Conservation (phyloP, 1,140 invertebrate species). For the Platyura marginata region DNA sequence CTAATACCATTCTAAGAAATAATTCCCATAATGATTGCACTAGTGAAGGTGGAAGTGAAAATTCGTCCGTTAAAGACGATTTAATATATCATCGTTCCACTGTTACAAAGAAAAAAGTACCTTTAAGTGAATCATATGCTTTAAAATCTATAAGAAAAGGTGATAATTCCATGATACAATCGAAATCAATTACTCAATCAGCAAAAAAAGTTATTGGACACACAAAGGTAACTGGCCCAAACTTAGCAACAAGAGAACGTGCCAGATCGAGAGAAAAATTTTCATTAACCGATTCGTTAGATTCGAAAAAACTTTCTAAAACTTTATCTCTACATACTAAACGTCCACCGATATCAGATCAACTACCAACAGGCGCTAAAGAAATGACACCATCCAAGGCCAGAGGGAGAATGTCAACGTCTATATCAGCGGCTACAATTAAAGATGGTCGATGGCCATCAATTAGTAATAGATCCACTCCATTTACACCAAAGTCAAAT, state of each 20-base stretch:
- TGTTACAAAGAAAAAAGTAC: slow-evolving; percentile 19
- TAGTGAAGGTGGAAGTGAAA: slow-evolving; percentile 54
- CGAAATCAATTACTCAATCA: slow-evolving; percentile 13
- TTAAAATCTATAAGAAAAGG: slow-evolving; percentile 7
- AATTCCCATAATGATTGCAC: slow-evolving; percentile 30
- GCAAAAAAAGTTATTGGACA: slow-evolving; percentile 22
- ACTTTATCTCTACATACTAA: slow-evolving; percentile 28
- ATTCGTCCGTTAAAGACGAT: slow-evolving; percentile 40
- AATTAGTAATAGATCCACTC: slow-evolving; percentile 10
- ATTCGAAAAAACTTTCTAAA: slow-evolving; percentile 19
- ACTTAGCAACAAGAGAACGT: slow-evolving; percentile 26
- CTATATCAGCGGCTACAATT: slow-evolving; percentile 33
- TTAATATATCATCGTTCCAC: slow-evolving; percentile 12
- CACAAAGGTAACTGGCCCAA: slow-evolving; percentile 14
- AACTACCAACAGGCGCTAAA: slow-evolving; percentile 18
- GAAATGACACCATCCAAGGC: slow-evolving; percentile 33
- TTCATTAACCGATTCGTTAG: slow-evolving; percentile 22
- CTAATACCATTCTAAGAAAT: slow-evolving; percentile 18
- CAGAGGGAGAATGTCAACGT: slow-evolving; percentile 36
- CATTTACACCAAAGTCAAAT: slow-evolving; percentile 6
- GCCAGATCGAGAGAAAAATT: slow-evolving; percentile 33
- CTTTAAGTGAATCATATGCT: slow-evolving; percentile 14
- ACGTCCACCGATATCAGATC: slow-evolving; percentile 30
- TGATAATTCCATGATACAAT: slow-evolving; percentile 19
- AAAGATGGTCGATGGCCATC: slow-evolving; percentile 50